Percentiles rank a stretch among this genome's conserved stretches.
Conservation (phyloP, 2,797 vertebrate genomes). For the Acanthiza pusilla region DNA sequence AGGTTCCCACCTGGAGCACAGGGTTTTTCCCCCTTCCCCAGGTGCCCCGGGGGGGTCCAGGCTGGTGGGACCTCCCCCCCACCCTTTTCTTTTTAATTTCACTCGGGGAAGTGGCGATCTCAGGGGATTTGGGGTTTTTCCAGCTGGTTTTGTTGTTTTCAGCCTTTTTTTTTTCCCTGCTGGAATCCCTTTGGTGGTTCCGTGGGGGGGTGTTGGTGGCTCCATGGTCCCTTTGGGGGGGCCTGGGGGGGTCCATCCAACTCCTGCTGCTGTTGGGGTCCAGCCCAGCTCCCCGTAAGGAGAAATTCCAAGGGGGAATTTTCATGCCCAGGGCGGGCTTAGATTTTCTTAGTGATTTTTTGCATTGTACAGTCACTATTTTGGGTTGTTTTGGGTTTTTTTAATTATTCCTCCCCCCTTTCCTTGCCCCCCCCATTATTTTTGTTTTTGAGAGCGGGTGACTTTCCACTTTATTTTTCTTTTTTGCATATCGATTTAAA, state of each 20-base stretch:
- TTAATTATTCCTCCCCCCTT: background rate
- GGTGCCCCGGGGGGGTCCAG: background rate
- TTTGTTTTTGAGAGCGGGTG: background rate
- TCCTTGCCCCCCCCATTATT: background rate
- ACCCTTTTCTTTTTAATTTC: background rate
- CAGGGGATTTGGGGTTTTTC: conserved; percentile 13
- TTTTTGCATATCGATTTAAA: conserved; percentile 41
- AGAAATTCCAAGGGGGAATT: background rate
- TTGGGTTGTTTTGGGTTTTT: background rate
- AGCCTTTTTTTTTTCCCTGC: background rate
- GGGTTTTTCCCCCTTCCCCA: background rate
- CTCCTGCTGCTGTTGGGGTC: conserved; percentile 5
- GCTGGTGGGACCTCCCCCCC: background rate
- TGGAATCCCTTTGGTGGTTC: background rate
- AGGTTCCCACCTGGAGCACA: conserved; percentile 28
- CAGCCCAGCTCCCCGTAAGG: background rate
- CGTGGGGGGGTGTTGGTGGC: background rate
- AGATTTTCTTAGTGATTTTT: background rate
- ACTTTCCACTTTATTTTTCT: conserved; percentile 40
- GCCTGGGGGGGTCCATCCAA: background rate
- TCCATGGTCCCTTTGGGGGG: background rate
- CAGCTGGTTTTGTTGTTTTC: background rate
- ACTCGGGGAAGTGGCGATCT: conserved; percentile 1
- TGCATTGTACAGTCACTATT: conserved; percentile 55
- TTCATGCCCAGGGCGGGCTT: background rate